Conservation (phyloP, 2,888 invertebrate species). For the Thymelicus sylvestris region DNA sequence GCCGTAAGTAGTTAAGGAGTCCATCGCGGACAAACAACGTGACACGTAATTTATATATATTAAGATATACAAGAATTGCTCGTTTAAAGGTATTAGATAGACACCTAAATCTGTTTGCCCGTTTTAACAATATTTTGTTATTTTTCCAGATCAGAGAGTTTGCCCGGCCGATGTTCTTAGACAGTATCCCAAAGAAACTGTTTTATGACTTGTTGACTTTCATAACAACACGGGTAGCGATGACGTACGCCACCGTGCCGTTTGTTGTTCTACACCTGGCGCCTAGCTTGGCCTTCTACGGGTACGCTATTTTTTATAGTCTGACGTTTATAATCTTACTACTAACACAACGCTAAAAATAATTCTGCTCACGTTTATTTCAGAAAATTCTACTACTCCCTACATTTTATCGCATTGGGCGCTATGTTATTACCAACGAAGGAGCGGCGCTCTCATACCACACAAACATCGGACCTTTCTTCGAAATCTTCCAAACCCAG, state of each 20-base stretch:
- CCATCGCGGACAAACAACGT: no score
- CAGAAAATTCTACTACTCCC: conserved; percentile 84
- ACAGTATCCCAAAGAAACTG: conserved; percentile 86
- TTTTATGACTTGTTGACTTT: conserved; percentile 94
- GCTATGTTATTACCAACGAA: conserved; percentile 71
- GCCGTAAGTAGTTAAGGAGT: no score
- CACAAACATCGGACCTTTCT: conserved; percentile 50
- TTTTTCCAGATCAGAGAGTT: conserved; percentile 88
- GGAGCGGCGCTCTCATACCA: conserved; percentile 39
- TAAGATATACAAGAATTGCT: no score
- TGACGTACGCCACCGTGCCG: conserved; percentile 96
- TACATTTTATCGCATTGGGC: conserved; percentile 78
- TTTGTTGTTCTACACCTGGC: conserved; percentile 95
- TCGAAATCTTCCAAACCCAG: conserved; percentile 51
- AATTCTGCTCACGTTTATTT: conserved; percentile 25
- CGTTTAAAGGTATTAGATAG: no score
- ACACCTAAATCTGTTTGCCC: no score
- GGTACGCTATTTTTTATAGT: conserved; percentile 83
- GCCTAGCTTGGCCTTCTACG: conserved; percentile 90
- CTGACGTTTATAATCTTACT: background rate
- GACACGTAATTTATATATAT: no score
- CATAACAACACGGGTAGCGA: conserved; percentile 90
- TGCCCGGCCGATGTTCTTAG: conserved; percentile 91
- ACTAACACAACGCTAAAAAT: conserved; percentile 9
- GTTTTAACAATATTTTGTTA: no score